These are phyloP conservation scores for Mormyrops boulengeri DNA, from an alignment of 2,797 vertebrate genomes.

Conservation along the genomic window DNA sequence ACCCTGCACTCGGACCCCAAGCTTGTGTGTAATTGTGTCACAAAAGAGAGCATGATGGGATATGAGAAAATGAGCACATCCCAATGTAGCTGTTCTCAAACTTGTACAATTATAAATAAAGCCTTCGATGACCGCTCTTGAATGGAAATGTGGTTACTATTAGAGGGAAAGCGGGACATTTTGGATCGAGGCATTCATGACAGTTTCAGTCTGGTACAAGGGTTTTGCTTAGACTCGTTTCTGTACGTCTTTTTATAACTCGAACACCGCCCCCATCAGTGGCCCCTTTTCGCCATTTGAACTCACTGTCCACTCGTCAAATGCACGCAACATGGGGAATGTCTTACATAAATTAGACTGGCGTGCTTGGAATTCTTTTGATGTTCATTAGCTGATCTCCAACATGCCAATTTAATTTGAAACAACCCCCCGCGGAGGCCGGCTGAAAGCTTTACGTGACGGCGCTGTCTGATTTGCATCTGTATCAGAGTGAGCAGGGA, in stretches of 20 bases:
- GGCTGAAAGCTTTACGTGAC: not conserved
- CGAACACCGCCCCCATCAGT: not conserved
- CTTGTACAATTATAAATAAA: not conserved
- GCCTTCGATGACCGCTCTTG: not conserved
- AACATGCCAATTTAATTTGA: slow-evolving; percentile 26
- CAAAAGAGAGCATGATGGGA: not conserved
- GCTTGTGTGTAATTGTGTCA: not conserved
- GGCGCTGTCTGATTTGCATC: not conserved
- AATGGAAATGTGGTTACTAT: not conserved
- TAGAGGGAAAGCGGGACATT: too few relatives aligned
- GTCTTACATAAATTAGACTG: slow-evolving; percentile 10
- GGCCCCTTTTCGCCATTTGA: not conserved
- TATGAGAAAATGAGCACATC: not conserved
- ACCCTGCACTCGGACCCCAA: not conserved
- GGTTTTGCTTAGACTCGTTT: not conserved
- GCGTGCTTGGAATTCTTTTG: slow-evolving; percentile 8
- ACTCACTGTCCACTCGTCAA: not conserved
- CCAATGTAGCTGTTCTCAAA: not conserved
- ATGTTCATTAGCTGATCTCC: not conserved
- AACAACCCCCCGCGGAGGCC: not conserved
- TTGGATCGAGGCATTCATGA: not conserved
- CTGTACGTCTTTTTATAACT: not conserved
- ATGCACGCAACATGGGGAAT: not conserved
- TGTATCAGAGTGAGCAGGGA: not conserved
- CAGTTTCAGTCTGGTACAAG: not conserved